These are phyloP conservation scores for Lamprologus lemairii DNA, from an alignment of 2,113 vertebrate genomes.

Conservation along the genomic window DNA sequence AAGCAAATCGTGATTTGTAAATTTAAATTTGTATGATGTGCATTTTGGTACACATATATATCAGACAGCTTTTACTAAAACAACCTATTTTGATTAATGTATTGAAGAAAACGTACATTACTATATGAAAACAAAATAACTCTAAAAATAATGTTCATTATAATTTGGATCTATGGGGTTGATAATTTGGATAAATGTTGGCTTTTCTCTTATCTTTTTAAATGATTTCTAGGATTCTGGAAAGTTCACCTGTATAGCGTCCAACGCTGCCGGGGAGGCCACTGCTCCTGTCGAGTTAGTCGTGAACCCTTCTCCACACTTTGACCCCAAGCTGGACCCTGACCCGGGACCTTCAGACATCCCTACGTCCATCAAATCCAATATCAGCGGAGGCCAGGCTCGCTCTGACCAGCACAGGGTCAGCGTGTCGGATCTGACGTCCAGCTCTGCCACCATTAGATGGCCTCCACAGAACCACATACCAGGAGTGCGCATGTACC, in stretches of 20 bases:
- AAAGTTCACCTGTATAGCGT: constrained; percentile 77
- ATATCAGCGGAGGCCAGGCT: constrained; percentile 62
- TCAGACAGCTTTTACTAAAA: not conserved
- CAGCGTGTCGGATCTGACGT: constrained; percentile 67
- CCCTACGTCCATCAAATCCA: constrained; percentile 78
- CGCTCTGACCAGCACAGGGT: constrained; percentile 67
- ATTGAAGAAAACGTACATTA: not conserved
- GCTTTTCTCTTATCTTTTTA: not conserved
- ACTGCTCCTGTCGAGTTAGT: constrained; percentile 73
- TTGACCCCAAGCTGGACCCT: constrained; percentile 69
- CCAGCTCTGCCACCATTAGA: constrained; percentile 64
- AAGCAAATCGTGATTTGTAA: not conserved
- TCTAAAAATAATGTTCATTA: not conserved
- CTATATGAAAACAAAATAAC: not conserved
- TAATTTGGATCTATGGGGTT: not conserved
- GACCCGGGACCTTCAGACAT: constrained; percentile 79
- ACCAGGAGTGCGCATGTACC: constrained; percentile 79
- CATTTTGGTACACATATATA: not conserved
- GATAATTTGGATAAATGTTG: not conserved
- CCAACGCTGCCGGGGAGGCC: constrained; percentile 76
- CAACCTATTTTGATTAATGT: not conserved
- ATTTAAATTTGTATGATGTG: not conserved
- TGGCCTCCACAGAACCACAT: constrained; percentile 78
- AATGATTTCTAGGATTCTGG: constrained; percentile 63
- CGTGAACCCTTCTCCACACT: constrained; percentile 77